Conservation (phyloP, 2,113 vertebrate genomes). For the Strigops habroptila region DNA sequence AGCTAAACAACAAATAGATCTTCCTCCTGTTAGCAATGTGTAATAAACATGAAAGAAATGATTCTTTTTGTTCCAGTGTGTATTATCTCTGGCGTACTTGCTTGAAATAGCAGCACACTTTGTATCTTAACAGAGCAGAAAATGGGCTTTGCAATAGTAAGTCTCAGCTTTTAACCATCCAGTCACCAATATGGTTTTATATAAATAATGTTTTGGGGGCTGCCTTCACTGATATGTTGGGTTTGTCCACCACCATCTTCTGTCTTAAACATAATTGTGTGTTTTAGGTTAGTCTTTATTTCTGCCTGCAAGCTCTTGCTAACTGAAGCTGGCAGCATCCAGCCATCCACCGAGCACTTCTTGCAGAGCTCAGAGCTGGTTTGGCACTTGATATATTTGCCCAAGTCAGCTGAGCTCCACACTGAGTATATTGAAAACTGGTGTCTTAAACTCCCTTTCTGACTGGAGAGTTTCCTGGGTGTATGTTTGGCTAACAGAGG, state of each 20-base stretch:
- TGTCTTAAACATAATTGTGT: rapidly evolving
- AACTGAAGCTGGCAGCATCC: background rate
- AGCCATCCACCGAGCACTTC: background rate
- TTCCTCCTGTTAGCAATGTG: background rate
- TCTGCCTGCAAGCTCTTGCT: background rate
- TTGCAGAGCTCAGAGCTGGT: background rate
- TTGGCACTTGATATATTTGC: background rate
- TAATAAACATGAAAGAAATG: background rate
- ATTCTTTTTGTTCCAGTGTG: background rate
- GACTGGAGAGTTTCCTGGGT: background rate
- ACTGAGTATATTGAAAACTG: background rate
- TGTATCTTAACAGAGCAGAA: background rate
- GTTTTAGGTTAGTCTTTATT: background rate
- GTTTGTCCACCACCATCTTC: background rate
- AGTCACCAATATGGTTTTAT: background rate
- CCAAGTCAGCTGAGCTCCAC: background rate
- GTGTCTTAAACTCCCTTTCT: background rate
- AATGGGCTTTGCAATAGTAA: background rate
- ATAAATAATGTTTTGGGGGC: background rate
- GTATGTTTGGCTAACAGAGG: background rate
- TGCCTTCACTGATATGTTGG: background rate
- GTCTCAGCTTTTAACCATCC: background rate
- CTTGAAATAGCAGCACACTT: background rate
- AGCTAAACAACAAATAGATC: background rate
- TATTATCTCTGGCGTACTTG: background rate